These are phyloP conservation scores for Rhodeus uyekii DNA, from an alignment of 2,797 vertebrate genomes.

Conservation along the genomic window DNA sequence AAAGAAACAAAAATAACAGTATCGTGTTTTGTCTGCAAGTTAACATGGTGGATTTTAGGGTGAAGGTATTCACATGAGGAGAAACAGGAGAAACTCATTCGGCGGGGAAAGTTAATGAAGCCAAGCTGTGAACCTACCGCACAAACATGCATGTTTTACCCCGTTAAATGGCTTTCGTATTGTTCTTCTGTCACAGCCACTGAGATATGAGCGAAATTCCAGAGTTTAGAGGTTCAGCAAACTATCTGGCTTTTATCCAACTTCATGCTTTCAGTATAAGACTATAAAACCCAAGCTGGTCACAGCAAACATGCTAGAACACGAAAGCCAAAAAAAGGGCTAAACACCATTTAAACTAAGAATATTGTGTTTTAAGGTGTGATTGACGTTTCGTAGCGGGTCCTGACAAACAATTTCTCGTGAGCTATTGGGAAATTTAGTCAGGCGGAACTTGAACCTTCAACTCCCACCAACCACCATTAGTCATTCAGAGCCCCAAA, in stretches of 20 bases:
- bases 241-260: constrained; percentile 46
- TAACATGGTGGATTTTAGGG: constrained; percentile 35
- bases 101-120: constrained; percentile 25
- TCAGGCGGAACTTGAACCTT: constrained; percentile 21
- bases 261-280: constrained; percentile 3
- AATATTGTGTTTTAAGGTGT: not conserved
- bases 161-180: constrained; percentile 17
- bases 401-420: constrained; percentile 17
- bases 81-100: no score
- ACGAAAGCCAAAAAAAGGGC: not conserved
- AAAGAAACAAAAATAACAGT: constrained; percentile 45
- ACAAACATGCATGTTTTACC: not conserved
- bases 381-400: not conserved
- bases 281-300: constrained; percentile 32
- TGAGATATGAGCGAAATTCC: constrained; percentile 43
- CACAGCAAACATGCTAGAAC: constrained; percentile 34
- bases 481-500: constrained; percentile 25
- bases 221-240: constrained; percentile 24
- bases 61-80: constrained; percentile 44
- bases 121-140: constrained; percentile 2
- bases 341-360: not conserved
- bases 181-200: constrained; percentile 32
- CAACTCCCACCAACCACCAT: constrained; percentile 1
- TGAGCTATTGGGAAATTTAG: constrained; percentile 22
- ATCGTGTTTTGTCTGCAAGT: constrained; percentile 27